Evolutionary conservation across 1,140 invertebrate species (phyloP).

Genomic region (Euwallacea fornicatus): DNA sequence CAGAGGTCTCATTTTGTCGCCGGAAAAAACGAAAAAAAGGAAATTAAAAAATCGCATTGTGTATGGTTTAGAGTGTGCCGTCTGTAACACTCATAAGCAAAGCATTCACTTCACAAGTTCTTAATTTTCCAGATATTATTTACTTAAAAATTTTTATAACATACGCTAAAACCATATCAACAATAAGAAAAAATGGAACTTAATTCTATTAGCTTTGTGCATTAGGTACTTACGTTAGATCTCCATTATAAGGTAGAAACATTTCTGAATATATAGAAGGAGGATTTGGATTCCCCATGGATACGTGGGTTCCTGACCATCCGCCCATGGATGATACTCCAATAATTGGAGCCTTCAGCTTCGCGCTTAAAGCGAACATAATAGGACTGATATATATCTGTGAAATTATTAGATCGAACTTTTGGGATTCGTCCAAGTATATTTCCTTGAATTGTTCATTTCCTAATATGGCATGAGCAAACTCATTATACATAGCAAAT

Average conservation of each 20-base stretch:
- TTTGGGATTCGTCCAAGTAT: slow-evolving; percentile 29
- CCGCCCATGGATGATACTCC: slow-evolving; percentile 42
- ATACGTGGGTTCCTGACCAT: slow-evolving; percentile 37
- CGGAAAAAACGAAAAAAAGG: no score
- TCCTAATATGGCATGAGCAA: slow-evolving; percentile 34
- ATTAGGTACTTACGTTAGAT: slow-evolving; percentile 22
- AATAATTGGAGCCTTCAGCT: slow-evolving; percentile 38
- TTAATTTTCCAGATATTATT: no score
- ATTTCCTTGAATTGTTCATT: slow-evolving; percentile 37
- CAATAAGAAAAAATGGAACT: no score
- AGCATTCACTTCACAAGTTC: no score
- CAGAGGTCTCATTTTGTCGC: no score
- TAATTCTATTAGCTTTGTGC: no score
- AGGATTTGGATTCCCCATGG: slow-evolving; percentile 36
- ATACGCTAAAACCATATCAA: no score
- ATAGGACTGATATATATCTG: slow-evolving; percentile 40
- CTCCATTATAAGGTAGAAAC: slow-evolving; percentile 38
- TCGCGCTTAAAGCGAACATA: slow-evolving; percentile 36
- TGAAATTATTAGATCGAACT: slow-evolving; percentile 39
- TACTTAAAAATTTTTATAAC: no score
- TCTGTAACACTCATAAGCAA: no score
- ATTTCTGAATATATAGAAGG: slow-evolving; percentile 41
- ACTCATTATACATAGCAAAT: slow-evolving; percentile 38
- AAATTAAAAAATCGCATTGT: no score
- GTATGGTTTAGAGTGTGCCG: no score